Evolutionary conservation across 2,113 vertebrate species (phyloP).

Genomic region (Seriola quinqueradiata): DNA sequence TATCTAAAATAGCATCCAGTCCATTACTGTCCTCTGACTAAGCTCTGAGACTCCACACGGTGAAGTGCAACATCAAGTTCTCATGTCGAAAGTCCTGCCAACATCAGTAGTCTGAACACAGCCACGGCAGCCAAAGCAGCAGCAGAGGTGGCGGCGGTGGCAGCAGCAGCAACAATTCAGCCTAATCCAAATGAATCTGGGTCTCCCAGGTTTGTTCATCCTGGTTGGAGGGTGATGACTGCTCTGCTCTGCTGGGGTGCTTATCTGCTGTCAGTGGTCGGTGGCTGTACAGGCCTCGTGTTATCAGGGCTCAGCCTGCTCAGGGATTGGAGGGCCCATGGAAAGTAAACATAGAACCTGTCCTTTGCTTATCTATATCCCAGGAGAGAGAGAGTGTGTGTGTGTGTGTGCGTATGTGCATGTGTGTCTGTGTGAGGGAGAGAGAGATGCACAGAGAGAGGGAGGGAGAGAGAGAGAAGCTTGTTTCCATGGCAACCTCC

Average conservation of each 20-base stretch:
- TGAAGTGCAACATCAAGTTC: conserved; percentile 72
- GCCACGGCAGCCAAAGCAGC: conserved; percentile 53
- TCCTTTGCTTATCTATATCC: conserved; percentile 84
- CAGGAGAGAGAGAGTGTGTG: conserved; percentile 60
- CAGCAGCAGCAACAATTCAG: conserved; percentile 72
- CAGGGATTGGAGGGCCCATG: conserved; percentile 79
- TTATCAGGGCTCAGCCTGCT: conserved; percentile 85
- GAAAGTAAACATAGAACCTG: conserved; percentile 84
- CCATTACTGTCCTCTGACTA: conserved; percentile 65
- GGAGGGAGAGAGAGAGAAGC: conserved; percentile 61
- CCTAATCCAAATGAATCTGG: conserved; percentile 87
- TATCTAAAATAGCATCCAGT: conserved; percentile 74
- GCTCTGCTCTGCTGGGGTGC: conserved; percentile 75
- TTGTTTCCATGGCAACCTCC: conserved; percentile 85
- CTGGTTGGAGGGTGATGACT: conserved; percentile 78
- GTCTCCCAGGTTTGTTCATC: conserved; percentile 79
- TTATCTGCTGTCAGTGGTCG: conserved; percentile 84
- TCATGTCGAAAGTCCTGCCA: conserved; percentile 63
- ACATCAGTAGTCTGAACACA: conserved; percentile 81
- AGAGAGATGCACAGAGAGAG: conserved; percentile 45
- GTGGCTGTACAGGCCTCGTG: conserved; percentile 75
- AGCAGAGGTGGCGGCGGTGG: conserved; percentile 30
- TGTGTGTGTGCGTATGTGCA: conserved; percentile 22
- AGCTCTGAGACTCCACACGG: conserved; percentile 58
- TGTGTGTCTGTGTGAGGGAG: conserved; percentile 26